Evolutionary conservation across 2,797 vertebrate species (phyloP).

Genomic region (Schizopygopsis pylzovi): DNA sequence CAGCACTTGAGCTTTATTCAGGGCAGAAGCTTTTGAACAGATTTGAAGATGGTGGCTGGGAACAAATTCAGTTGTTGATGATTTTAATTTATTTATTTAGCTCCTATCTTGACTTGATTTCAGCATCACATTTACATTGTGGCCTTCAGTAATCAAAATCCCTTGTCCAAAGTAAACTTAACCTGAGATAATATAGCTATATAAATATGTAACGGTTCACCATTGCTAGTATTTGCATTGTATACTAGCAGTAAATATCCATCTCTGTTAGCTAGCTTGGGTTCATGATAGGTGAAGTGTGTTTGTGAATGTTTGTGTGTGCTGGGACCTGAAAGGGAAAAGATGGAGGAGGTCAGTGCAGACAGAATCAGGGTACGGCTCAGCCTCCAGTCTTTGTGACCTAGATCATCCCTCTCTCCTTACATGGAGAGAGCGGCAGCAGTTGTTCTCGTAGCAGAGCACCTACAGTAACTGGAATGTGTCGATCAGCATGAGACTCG

Average conservation of each 20-base stretch:
- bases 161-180: neutral
- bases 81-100: constrained; percentile 5
- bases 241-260: constrained; percentile 1
- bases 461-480: constrained; percentile 11
- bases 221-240: constrained; percentile 4
- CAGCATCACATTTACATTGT: constrained; percentile 30
- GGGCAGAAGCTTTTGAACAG: constrained; percentile 6
- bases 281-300: constrained; percentile 11
- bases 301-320: constrained; percentile 2
- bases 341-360: constrained; percentile 29
- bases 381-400: constrained; percentile 42
- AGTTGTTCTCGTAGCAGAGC: neutral
- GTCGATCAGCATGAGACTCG: neutral
- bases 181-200: neutral
- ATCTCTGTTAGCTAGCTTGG: constrained; percentile 16
- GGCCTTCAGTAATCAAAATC: constrained; percentile 43
- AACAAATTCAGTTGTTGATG: neutral
- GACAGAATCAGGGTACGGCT: constrained; percentile 22
- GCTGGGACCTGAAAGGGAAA: constrained; percentile 30
- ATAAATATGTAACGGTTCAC: neutral
- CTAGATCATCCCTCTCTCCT: constrained; percentile 52
- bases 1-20: constrained; percentile 19
- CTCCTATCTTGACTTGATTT: constrained; percentile 6
- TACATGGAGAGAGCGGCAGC: constrained; percentile 53
- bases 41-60: neutral